Percentiles rank a stretch among this genome's conserved stretches.
phyloP scores from a whole-genome alignment of 2,797 vertebrate genomes.

The Tapirus indicus region DNA sequence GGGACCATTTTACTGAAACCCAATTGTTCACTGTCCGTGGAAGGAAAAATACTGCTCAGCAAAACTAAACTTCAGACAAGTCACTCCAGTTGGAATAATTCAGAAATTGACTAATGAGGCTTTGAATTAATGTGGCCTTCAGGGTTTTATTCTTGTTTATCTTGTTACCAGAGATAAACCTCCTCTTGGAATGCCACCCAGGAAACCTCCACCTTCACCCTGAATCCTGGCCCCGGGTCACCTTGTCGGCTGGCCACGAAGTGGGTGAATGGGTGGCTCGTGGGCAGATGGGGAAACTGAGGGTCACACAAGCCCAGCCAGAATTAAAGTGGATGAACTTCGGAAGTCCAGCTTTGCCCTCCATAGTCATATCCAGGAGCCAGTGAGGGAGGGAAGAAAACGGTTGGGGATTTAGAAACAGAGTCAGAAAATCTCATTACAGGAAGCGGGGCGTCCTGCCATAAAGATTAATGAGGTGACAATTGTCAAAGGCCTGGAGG shows the following conservation, averaged over 20 bases:
- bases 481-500: neutral
- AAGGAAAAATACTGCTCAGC: neutral
- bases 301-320: accelerated
- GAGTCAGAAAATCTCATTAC: neutral
- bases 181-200: neutral
- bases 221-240: neutral
- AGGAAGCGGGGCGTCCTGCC: neutral
- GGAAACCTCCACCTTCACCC: neutral
- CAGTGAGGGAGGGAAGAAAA: neutral
- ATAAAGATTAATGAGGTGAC: neutral
- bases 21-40: neutral
- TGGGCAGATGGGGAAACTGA: neutral
- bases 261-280: neutral
- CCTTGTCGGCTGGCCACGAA: neutral
- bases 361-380: neutral
- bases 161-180: neutral
- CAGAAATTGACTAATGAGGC: neutral
- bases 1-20: neutral
- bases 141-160: neutral
- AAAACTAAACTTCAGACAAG: neutral
- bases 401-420: neutral
- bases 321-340: neutral
- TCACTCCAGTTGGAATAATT: neutral
- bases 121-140: neutral
- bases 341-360: neutral